A percentile compares a stretch with the other conserved stretches of the same genome.
These are phyloP conservation scores for Rhagologus leucostigma DNA, from an alignment of 2,113 vertebrate species.

Conservation along the genomic window DNA sequence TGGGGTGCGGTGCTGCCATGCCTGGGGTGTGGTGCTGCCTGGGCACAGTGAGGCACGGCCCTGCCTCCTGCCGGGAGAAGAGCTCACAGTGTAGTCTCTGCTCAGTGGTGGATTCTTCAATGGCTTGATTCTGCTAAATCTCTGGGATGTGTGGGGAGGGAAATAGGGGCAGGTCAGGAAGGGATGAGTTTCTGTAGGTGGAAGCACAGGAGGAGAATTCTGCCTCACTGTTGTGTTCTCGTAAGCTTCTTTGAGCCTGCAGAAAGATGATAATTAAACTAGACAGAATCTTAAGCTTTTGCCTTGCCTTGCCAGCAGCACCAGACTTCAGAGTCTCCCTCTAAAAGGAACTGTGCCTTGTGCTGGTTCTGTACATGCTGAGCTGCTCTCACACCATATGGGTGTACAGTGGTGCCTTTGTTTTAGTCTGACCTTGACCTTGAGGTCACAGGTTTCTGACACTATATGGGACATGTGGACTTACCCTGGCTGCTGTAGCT, in stretches of 20 bases:
- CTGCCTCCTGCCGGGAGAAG: neutral
- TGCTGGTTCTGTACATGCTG: neutral
- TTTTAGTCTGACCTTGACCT: neutral
- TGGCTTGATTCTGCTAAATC: neutral
- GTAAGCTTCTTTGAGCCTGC: conserved; percentile 46
- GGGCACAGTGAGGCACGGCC: neutral
- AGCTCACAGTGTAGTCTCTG: neutral
- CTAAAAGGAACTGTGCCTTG: neutral
- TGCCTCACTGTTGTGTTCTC: neutral
- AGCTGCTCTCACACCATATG: neutral
- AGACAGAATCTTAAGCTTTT: conserved; percentile 25
- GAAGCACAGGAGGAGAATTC: neutral
- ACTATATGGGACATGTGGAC: too few relatives aligned
- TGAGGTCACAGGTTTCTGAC: neutral
- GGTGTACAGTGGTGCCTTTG: neutral
- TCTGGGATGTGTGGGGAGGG: neutral
- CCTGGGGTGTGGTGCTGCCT: neutral
- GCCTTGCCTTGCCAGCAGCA: neutral
- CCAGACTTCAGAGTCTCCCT: neutral
- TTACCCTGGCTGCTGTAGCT: neutral
- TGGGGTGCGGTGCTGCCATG: neutral
- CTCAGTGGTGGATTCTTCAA: neutral
- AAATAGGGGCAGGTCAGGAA: neutral
- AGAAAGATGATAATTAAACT: conserved; percentile 24
- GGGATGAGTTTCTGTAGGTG: neutral